Conservation (phyloP, 2,113 vertebrate species). For the Epinephelus cyanopodus region DNA sequence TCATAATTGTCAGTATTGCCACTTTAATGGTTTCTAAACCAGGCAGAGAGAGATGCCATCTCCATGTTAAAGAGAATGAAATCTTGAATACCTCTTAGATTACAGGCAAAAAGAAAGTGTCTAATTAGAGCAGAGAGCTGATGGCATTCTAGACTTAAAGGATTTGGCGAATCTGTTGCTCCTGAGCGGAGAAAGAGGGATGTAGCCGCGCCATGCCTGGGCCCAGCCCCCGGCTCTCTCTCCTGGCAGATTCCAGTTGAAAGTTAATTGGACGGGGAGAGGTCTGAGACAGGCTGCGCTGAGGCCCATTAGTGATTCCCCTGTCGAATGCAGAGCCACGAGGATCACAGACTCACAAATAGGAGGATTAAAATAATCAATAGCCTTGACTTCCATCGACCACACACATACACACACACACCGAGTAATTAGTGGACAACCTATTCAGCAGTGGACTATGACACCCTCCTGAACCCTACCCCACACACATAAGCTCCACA, state of each 20-base stretch:
- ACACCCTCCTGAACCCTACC: conserved; percentile 76
- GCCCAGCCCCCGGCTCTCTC: conserved; percentile 65
- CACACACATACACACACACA: conserved; percentile 70
- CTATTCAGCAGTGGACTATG: conserved; percentile 83
- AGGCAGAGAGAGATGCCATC: conserved; percentile 3
- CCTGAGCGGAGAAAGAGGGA: conserved; percentile 64
- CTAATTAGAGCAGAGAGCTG: conserved; percentile 76
- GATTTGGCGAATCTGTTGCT: conserved; percentile 81
- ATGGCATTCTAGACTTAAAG: conserved; percentile 75
- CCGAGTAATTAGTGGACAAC: conserved; percentile 84
- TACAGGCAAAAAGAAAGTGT: conserved; percentile 57
- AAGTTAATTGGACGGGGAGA: conserved; percentile 88
- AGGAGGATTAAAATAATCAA: conserved; percentile 91
- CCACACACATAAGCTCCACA: conserved; percentile 60
- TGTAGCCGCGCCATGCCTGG: conserved; percentile 57
- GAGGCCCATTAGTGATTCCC: conserved; percentile 88
- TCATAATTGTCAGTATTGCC: background rate
- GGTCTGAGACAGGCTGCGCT: conserved; percentile 84
- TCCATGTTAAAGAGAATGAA: conserved; percentile 30
- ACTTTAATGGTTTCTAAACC: background rate
- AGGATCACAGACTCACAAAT: conserved; percentile 91
- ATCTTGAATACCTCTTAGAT: conserved; percentile 41
- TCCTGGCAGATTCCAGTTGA: conserved; percentile 83
- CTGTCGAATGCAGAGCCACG: conserved; percentile 86
- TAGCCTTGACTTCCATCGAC: conserved; percentile 86